These are phyloP conservation scores for Caenorhabditis plicata DNA, from an alignment of 2,888 invertebrate species.

Conservation along the genomic window DNA sequence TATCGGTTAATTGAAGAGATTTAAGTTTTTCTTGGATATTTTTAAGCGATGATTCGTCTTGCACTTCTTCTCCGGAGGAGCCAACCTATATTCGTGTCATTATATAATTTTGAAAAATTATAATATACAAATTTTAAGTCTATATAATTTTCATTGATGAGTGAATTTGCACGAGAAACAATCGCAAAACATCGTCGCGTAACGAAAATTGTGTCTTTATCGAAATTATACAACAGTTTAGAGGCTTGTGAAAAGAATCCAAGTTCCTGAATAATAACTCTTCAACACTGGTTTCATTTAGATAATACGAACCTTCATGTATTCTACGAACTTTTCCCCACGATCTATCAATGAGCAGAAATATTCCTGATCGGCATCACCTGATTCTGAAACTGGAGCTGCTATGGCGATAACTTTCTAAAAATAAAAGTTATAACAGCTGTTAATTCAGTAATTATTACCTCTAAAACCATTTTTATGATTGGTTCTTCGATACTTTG, in stretches of 20 bases:
- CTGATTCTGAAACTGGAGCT: conserved; percentile 19
- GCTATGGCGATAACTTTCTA: conserved; percentile 28
- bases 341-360: conserved; percentile 5
- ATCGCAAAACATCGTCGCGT: conserved; percentile 52
- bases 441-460: too few relatives aligned
- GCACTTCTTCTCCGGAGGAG: conserved; percentile 5
- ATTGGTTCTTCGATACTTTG: conserved; percentile 5
- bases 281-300: too few relatives aligned
- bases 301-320: conserved; percentile 10
- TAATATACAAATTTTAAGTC: conserved; percentile 27
- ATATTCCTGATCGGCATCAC: conserved; percentile 19
- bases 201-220: conserved; percentile 41
- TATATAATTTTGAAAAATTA: too few relatives aligned
- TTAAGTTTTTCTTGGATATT: conserved; percentile 1
- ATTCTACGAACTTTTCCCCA: conserved; percentile 20
- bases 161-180: conserved; percentile 48
- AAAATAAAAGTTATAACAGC: too few relatives aligned
- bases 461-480: conserved; percentile 18
- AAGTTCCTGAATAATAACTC: neutral
- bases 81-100: too few relatives aligned
- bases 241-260: conserved; percentile 28
- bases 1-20: neutral
- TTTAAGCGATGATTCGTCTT: conserved; percentile 7
- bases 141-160: conserved; percentile 47
- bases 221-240: conserved; percentile 15